Base-by-base conservation (phyloP, 2,888 invertebrate genomes). In the Acanthosepion lycidas region DNA sequence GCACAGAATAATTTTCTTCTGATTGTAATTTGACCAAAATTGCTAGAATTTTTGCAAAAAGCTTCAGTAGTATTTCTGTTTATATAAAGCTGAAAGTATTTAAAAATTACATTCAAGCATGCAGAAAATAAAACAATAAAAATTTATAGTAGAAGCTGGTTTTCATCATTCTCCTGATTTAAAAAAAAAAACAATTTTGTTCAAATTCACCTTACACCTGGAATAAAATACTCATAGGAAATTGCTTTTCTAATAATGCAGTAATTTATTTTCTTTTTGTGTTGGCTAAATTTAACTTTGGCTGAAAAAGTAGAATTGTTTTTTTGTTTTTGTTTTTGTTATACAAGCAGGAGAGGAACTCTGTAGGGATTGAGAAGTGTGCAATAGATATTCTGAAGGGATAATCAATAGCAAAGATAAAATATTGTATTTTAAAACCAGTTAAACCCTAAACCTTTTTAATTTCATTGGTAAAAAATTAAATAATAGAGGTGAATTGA, bases 21-120 rank as follows among this genome's bases (percentile, higher is more conserved):
- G 78, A 78, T 78, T 78, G n/a, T 78, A 78, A 78, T 78, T 78
- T 33, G n/a, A 78, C 78, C n/a, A 78, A 78, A 78, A 78, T 78
- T 78, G n/a, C 15, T 78, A 78, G 23, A n/a, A n/a, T 78, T 33
- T 78, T 23, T 78, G n/a, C 59, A 26, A 20, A 59, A 59, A 20
- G 59, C 33, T 78, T 78, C 78, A 78, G n/a, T n/a, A 33, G 78
- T 78, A 78, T 78, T n/a, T 78, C n/a, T 33, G 78, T 78, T 78
- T 78, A 78, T 15, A 78, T 78, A n/a, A 78, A 78, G 78, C 78
- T 78, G 78, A 78, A 78, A 78, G n/a, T 78, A 33, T 78, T 78
- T 78, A 78, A 78, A 78, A 78, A 78, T 78, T 78, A 78, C 78
- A 78, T 78, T 78, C 33, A 78, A 78, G n/a, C 78, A 78, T 78